Percentiles rank a stretch among this genome's conserved stretches.
Conservation (phyloP, 2,888 invertebrate genomes). For the Drosophila mimica region DNA sequence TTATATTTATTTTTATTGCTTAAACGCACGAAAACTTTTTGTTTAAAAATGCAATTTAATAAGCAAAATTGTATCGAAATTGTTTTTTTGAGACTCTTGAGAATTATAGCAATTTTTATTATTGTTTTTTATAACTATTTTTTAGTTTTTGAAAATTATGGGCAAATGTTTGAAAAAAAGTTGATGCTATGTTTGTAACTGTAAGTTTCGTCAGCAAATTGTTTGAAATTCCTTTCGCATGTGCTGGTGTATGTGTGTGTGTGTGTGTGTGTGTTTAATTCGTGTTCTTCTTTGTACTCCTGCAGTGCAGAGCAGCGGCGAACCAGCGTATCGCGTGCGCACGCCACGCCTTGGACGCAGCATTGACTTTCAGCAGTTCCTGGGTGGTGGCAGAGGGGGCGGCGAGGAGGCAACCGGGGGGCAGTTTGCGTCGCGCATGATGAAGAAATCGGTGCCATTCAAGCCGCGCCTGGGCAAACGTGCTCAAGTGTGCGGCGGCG, state of each 20-base stretch:
- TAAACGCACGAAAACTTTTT: not conserved
- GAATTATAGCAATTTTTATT: not conserved
- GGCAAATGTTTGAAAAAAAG: not conserved
- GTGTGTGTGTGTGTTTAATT: constrained; percentile 17
- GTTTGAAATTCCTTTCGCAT: not conserved
- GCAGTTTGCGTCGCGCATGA: constrained; percentile 86
- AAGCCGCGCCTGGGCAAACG: constrained; percentile 85
- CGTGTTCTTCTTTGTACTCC: constrained; percentile 7
- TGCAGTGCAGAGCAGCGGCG: constrained; percentile 79
- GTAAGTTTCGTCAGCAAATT: not conserved
- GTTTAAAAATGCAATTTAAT: not conserved
- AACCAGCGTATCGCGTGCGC: constrained; percentile 79
- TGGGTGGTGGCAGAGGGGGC: constrained; percentile 40
- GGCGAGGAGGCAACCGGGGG: constrained; percentile 70
- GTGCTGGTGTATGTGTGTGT: not conserved
- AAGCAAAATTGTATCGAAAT: not conserved
- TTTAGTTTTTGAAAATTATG: not conserved
- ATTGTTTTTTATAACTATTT: not conserved
- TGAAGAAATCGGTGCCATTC: constrained; percentile 85
- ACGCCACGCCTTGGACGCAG: constrained; percentile 86
- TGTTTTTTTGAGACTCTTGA: not conserved
- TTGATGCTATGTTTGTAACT: not conserved
- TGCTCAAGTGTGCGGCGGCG: constrained; percentile 75
- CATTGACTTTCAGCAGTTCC: constrained; percentile 81
- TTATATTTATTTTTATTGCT: not conserved